Conservation (phyloP, 2,113 vertebrate genomes). For the Origma solitaria region DNA sequence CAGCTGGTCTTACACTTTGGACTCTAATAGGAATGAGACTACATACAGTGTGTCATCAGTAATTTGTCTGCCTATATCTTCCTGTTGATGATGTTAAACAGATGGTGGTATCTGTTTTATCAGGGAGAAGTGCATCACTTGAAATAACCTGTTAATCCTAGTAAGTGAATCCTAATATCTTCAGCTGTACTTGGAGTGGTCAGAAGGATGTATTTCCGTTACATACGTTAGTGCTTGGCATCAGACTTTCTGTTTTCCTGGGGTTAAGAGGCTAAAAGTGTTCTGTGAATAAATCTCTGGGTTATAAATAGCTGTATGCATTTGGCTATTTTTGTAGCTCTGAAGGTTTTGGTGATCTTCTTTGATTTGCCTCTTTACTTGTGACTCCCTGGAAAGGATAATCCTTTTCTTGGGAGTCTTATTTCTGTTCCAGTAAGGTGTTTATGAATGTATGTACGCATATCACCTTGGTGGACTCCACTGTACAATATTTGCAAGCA, state of each 20-base stretch:
- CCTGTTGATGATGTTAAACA: conserved; percentile 3
- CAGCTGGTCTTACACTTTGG: neutral
- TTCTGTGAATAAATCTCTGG: neutral
- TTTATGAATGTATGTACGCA: neutral
- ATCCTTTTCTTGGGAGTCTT: conserved; percentile 11
- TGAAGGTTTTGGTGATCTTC: neutral
- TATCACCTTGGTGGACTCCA: neutral
- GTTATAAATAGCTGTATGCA: conserved; percentile 2
- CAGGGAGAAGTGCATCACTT: neutral
- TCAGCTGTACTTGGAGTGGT: neutral
- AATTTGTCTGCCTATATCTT: neutral
- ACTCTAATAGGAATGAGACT: neutral
- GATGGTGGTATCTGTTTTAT: neutral
- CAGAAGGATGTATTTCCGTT: neutral
- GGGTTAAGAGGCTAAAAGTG: neutral
- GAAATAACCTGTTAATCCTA: conserved; percentile 46
- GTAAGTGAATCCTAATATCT: neutral
- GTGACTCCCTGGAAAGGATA: neutral
- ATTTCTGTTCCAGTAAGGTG: neutral
- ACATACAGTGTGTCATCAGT: neutral
- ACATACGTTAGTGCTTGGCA: neutral
- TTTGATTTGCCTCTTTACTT: conserved; percentile 9
- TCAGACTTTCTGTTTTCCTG: neutral
- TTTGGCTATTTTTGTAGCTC: neutral
- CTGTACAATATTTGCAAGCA: neutral